Evolutionary conservation across 2,888 invertebrate genomes (phyloP), one percentile per base, ranked within the genome.

Genomic region (Clostera curtula): DNA sequence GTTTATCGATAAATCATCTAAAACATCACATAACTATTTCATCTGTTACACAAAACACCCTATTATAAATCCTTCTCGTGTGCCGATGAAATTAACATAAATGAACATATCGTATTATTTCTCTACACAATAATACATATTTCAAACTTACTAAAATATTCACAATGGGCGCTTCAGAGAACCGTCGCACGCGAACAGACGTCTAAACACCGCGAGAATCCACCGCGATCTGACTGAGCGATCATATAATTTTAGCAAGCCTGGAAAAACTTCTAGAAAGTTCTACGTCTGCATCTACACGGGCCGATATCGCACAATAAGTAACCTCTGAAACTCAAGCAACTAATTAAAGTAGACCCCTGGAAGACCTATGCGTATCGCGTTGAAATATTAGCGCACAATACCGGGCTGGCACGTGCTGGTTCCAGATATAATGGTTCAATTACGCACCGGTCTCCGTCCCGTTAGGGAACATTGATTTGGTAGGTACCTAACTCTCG

Each of bases 221-320:
- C 36, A 41, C 21, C 13, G 41, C 38, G 30, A 27, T 55, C 52
- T 56, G 42, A 33, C 25, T 11, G 30, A 24, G 26, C n/a, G n/a
- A n/a, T n/a, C n/a, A n/a, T n/a, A n/a, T n/a, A n/a, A n/a, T n/a
- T n/a, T n/a, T n/a, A n/a, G n/a, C n/a, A n/a, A n/a, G n/a, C n/a
- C n/a, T n/a, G n/a, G n/a, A n/a, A n/a, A n/a, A n/a, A n/a, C 27
- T 38, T 50, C 52, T 49, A 40, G 53, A 56, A 49, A 35, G 22
- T 37, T 52, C 45, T 36, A 41, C 39, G 33, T 25, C 27, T 39
- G n/a, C n/a, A n/a, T n/a, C n/a, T n/a, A n/a, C n/a, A n/a, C n/a
- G n/a, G n/a, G n/a, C 39, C 40, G 29, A 45, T 44, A 47, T 32
- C 37, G 37, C 31, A 58, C 55, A 60, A 61, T 48, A 48, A 32